Base-by-base conservation (phyloP, 1,140 invertebrate genomes). In the Meloidogyne floridensis region DNA sequence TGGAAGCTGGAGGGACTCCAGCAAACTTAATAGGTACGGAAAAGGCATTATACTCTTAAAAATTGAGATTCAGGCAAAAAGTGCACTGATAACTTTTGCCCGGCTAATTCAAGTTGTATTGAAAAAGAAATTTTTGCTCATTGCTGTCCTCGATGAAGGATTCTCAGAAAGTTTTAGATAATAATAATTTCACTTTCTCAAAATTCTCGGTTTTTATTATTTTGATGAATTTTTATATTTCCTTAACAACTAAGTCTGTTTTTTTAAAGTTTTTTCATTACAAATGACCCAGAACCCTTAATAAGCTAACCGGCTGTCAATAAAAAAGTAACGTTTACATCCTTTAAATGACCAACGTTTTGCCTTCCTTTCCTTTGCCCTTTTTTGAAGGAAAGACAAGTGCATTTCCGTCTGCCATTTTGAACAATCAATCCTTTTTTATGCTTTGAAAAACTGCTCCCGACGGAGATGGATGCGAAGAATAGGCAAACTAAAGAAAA, bases 111-210 rank as follows among this genome's bases (percentile, higher is more conserved):
- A 9, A 69, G n/a, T 18, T 84, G 83, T 65, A 81, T 74, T 56
- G 53, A 84, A 74, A 47, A 72, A 42, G 84, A 85, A 32, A 51
- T 85, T 47, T 85, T 85, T 78, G 83, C 84, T 13, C 84, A 84
- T 20, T 84, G 83, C 47, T 84, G 83, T 75, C 82, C 59, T 69
- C 51, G 65, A 59, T 81, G 65, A 80, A 54, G 7, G 47, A 7
- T 47, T 47, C 47, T 47, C 47, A 0, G 47, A 1, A 47, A 47
- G 5, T 77, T 77, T 75, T 75, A 2, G 6, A 43, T 32, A 43
- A 77, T 43, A 51, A 9, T 54, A 43, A 8, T 77, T 77, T 20
- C 75, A 71, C 75, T 70, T 20, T 9, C 53, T 8, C 75, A 32
- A 9, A 32, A 32, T 32, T 32, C 42, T 32, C 0, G 8, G 7